Conservation (phyloP, 2,888 invertebrate species). For the Didymodactylos carnosus region DNA sequence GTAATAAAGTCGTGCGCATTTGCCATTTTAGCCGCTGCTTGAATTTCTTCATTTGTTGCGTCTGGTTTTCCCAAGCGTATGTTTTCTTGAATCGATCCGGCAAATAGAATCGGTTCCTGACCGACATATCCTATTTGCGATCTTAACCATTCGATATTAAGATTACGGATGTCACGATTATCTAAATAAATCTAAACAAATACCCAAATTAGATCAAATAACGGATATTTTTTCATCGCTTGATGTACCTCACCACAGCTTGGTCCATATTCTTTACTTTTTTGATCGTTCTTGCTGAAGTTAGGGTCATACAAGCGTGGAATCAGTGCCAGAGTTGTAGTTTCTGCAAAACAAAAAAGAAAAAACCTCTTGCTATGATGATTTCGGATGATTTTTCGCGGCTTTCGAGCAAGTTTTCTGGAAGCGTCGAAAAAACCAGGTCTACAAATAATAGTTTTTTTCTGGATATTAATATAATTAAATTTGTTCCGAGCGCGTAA, state of each 20-base stretch:
- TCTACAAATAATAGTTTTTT: too few species aligned
- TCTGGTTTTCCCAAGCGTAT: slow-evolving; percentile 35
- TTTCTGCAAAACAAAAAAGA: too few species aligned
- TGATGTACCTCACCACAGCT: slow-evolving; percentile 5
- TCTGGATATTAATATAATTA: too few species aligned
- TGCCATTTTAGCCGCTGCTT: slow-evolving; percentile 30
- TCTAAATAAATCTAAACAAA: slow-evolving; percentile 37
- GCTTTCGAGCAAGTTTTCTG: too few species aligned
- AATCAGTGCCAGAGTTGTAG: not conserved
- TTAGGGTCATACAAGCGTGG: slow-evolving; percentile 9
- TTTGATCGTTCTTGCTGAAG: slow-evolving; percentile 14
- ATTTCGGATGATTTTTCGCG: slow-evolving; percentile 82
- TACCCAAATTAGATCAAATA: not conserved
- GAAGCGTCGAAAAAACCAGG: too few species aligned
- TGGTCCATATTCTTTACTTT: too few species aligned
- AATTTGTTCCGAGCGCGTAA: too few species aligned
- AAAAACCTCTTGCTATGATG: slow-evolving; percentile 38
- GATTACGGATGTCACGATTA: slow-evolving; percentile 33
- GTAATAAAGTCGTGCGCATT: slow-evolving; percentile 35
- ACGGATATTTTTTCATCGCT: slow-evolving; percentile 4
- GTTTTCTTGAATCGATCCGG: slow-evolving; percentile 38
- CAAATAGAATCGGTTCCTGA: slow-evolving; percentile 47
- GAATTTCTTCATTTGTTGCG: slow-evolving; percentile 26
- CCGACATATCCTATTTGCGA: slow-evolving; percentile 31
- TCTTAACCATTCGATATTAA: slow-evolving; percentile 38